A percentile compares a stretch with the other conserved stretches of the same genome.
Evolutionary conservation across 2,888 invertebrate genomes (phyloP).

Genomic region (Perizoma affinitatum): DNA sequence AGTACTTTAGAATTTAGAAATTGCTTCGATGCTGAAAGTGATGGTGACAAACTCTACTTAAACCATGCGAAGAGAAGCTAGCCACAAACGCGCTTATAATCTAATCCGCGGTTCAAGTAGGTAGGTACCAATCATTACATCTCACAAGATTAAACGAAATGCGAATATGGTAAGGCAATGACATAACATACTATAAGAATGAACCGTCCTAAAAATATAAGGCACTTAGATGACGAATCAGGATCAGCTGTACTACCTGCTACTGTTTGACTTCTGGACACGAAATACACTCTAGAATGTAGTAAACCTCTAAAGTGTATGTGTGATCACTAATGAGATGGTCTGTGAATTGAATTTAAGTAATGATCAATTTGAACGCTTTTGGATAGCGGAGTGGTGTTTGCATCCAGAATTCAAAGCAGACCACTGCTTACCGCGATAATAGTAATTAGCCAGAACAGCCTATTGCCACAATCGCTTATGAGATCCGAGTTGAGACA

Average conservation of each 20-base stretch:
- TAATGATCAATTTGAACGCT: too few relatives aligned
- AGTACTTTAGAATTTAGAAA: slow-evolving; percentile 1
- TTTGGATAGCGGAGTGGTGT: too few relatives aligned
- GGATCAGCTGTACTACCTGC: neutral
- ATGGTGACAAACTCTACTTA: neutral
- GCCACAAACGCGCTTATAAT: neutral
- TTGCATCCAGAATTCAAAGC: too few relatives aligned
- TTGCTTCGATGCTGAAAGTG: neutral
- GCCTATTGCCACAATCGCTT: neutral
- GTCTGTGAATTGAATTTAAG: too few relatives aligned
- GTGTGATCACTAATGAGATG: too few relatives aligned
- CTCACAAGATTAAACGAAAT: neutral
- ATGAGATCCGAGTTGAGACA: slow-evolving; percentile 7
- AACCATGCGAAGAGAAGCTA: neutral
- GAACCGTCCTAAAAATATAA: slow-evolving; percentile 8
- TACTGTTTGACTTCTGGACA: neutral
- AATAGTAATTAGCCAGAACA: neutral
- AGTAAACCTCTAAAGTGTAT: too few relatives aligned
- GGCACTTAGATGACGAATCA: slow-evolving; percentile 7
- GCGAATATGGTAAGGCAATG: neutral
- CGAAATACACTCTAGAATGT: too few relatives aligned
- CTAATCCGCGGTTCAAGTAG: neutral
- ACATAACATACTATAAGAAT: neutral
- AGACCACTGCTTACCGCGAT: too few relatives aligned
- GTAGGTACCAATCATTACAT: too few relatives aligned